Conservation (phyloP, 2,113 vertebrate genomes). For the Gobio gobio region DNA sequence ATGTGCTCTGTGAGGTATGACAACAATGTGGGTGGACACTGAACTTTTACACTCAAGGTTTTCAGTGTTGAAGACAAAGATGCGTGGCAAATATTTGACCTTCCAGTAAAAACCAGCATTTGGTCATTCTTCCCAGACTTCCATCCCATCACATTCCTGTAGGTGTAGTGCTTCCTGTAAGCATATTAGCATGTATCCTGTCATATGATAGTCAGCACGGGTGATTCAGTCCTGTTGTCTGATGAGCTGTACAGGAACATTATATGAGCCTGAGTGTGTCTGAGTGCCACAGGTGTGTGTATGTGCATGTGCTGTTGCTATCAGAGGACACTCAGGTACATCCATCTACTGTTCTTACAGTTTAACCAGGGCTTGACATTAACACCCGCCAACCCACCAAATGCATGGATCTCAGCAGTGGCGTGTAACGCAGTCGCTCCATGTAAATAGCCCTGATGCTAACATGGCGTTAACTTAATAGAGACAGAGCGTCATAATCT, state of each 20-base stretch:
- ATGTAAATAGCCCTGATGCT: too few species aligned
- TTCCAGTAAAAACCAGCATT: not conserved
- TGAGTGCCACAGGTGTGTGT: constrained; percentile 30
- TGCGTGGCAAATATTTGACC: not conserved
- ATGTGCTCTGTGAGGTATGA: not conserved
- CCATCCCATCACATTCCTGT: not conserved
- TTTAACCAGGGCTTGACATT: not conserved
- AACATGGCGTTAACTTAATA: too few species aligned
- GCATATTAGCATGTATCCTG: constrained; percentile 54
- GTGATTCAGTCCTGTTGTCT: constrained; percentile 62
- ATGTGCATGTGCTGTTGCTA: constrained; percentile 51
- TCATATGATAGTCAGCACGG: constrained; percentile 72
- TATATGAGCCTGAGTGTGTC: constrained; percentile 44
- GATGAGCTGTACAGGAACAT: constrained; percentile 73
- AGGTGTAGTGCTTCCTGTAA: too few species aligned
- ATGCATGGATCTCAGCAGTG: too few species aligned
- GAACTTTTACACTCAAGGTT: not conserved
- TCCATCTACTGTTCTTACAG: not conserved
- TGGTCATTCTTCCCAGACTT: not conserved
- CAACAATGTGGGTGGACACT: not conserved
- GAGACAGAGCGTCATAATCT: too few species aligned
- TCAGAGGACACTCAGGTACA: constrained; percentile 62
- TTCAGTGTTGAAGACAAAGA: too few species aligned
- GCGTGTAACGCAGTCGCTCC: too few species aligned
- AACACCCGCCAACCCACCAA: too few species aligned